phyloP scores from a whole-genome alignment of 2,888 invertebrate genomes.

The Chrysodeixis includens region DNA sequence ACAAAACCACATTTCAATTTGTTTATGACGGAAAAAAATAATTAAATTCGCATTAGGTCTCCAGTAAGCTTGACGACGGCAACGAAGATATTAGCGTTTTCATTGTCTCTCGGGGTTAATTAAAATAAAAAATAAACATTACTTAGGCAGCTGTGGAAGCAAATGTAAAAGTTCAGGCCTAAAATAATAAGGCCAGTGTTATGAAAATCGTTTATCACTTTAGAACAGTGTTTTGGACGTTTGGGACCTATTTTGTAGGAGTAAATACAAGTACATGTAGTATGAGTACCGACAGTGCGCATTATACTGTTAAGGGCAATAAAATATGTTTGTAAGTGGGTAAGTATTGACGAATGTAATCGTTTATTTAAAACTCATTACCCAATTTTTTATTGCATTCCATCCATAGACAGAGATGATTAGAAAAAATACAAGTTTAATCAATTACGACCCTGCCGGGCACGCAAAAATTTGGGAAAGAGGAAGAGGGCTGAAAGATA shows the following conservation, averaged over 20 bases:
- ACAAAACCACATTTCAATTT: conserved; percentile 9
- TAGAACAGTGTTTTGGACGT: conserved; percentile 8
- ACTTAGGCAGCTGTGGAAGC: conserved; percentile 21
- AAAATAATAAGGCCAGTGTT: conserved; percentile 28
- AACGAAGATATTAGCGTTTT: conserved; percentile 36
- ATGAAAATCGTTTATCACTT: conserved; percentile 13
- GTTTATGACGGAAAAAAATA: conserved; percentile 22
- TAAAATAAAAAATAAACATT: conserved; percentile 28
- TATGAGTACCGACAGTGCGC: too few relatives aligned
- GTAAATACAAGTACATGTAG: too few relatives aligned
- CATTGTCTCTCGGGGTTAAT: conserved; percentile 34
- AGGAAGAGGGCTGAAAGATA: too few relatives aligned
- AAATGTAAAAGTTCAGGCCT: conserved; percentile 27
- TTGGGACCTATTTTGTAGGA: background rate
- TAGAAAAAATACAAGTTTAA: too few relatives aligned
- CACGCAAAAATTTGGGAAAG: too few relatives aligned
- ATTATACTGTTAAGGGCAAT: too few relatives aligned
- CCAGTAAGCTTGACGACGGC: conserved; percentile 4
- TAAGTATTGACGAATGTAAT: too few relatives aligned
- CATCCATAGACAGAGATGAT: too few relatives aligned
- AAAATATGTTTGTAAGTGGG: too few relatives aligned
- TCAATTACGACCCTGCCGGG: too few relatives aligned
- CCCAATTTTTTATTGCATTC: too few relatives aligned
- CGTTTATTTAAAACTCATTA: too few relatives aligned
- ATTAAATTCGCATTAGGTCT: conserved; percentile 48